These are phyloP conservation scores for Hofmannophila pseudospretella DNA, from an alignment of 2,888 invertebrate species.

Conservation along the genomic window DNA sequence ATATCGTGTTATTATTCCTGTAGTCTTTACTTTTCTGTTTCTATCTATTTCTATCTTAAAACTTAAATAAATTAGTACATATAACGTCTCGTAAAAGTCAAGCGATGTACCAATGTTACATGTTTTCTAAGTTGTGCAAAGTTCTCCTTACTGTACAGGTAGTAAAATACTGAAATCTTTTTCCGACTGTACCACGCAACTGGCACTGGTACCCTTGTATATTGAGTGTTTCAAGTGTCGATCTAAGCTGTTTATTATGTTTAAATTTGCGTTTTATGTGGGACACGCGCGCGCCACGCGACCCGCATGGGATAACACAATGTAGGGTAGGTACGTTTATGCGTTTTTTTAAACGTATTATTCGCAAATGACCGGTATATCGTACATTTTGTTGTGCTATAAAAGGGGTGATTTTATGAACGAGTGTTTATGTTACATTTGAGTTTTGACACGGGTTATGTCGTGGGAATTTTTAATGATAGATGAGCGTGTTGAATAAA, in stretches of 20 bases:
- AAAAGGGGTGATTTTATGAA: conserved; percentile 30
- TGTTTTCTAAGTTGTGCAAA: too few species aligned
- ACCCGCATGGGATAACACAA: conserved; percentile 54
- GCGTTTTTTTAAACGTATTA: conserved; percentile 32
- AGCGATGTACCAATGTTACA: too few species aligned
- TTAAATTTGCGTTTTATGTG: conserved; percentile 66
- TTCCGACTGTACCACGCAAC: too few species aligned
- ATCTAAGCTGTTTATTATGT: conserved; percentile 52
- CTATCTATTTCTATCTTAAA: too few species aligned
- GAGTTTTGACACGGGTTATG: conserved; percentile 22
- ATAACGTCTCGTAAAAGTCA: too few species aligned
- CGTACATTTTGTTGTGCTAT: conserved; percentile 27
- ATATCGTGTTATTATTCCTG: too few species aligned
- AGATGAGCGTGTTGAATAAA: too few species aligned
- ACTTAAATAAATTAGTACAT: too few species aligned
- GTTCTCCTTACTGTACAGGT: too few species aligned
- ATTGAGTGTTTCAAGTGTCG: conserved; percentile 35
- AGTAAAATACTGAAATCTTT: too few species aligned
- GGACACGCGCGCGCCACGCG: conserved; percentile 70
- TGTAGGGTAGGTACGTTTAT: conserved; percentile 26
- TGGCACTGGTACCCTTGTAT: too few species aligned
- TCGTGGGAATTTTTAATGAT: conserved; percentile 33
- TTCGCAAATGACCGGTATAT: conserved; percentile 46
- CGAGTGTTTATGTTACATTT: background rate
- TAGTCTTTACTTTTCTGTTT: too few species aligned